These are phyloP conservation scores for Dendrolimus kikuchii DNA, from an alignment of 1,140 invertebrate species.

Conservation along the genomic window DNA sequence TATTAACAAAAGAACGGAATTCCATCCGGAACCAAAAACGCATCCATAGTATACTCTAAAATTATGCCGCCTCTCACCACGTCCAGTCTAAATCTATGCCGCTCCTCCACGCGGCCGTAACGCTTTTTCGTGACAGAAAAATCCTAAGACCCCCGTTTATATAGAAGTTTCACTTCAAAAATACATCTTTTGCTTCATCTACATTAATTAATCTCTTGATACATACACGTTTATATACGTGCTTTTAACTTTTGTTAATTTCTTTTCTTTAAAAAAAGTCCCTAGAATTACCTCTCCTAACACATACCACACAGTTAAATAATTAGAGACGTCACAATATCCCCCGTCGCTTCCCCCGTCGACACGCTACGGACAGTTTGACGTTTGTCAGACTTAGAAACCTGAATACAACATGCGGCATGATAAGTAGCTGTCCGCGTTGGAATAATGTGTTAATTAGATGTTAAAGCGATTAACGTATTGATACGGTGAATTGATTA, in stretches of 20 bases:
- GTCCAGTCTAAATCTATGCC: no score
- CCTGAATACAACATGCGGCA: constrained; percentile 9
- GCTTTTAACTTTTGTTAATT: neutral
- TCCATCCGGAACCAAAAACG: no score
- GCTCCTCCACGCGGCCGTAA: no score
- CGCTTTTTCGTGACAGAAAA: no score
- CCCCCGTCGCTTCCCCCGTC: constrained; percentile 20
- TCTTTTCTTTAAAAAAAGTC: neutral
- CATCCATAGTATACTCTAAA: no score
- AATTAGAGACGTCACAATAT: constrained; percentile 63
- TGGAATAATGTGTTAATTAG: constrained; percentile 18
- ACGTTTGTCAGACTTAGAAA: constrained; percentile 42
- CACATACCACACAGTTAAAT: constrained; percentile 14
- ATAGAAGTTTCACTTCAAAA: no score
- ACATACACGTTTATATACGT: no score
- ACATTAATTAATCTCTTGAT: no score
- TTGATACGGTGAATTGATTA: neutral
- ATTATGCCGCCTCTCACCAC: no score
- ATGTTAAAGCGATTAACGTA: constrained; percentile 7
- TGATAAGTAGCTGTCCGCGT: constrained; percentile 20
- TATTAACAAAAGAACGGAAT: no score
- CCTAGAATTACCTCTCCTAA: neutral
- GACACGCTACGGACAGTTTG: constrained; percentile 41
- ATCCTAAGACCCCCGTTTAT: no score
- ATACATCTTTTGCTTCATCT: no score